Percentiles rank a stretch among this genome's conserved stretches.
Evolutionary conservation across 1,140 invertebrate species (phyloP).

Genomic region (Triops longicaudatus): DNA sequence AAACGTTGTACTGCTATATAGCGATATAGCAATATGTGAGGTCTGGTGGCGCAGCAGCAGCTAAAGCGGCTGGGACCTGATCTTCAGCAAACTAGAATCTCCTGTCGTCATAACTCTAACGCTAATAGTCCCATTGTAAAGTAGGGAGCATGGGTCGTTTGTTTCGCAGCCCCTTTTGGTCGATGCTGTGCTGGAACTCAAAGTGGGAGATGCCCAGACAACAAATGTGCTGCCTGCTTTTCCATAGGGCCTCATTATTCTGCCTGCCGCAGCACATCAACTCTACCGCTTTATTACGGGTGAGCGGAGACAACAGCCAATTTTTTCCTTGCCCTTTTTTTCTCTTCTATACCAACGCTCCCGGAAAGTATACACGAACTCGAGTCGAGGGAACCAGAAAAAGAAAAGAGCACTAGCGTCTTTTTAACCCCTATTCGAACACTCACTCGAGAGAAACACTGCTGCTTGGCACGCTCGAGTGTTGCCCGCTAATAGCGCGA

Average conservation of each 20-base stretch:
- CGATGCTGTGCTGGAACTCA: background rate
- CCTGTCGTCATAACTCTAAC: constrained; percentile 7
- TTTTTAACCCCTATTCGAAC: constrained; percentile 7
- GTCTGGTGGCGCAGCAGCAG: background rate
- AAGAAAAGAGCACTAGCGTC: background rate
- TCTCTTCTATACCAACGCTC: background rate
- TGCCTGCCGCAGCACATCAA: constrained; percentile 13
- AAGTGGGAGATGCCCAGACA: constrained; percentile 14
- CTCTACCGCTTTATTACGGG: constrained; percentile 14
- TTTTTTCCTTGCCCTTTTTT: background rate
- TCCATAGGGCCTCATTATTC: constrained; percentile 14
- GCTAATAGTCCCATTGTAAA: constrained; percentile 15
- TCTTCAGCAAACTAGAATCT: constrained; percentile 15
- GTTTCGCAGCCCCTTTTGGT: constrained; percentile 7
- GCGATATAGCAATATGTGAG: constrained; percentile 7
- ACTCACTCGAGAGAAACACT: background rate
- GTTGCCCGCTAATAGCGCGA: constrained; percentile 13
- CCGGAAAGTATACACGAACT: background rate
- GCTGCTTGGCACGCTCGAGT: constrained; percentile 8
- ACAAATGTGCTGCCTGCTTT: constrained; percentile 11
- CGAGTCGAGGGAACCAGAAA: background rate
- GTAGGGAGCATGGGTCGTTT: constrained; percentile 14
- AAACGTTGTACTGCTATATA: background rate
- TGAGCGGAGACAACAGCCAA: constrained; percentile 11
- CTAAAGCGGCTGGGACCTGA: constrained; percentile 10